Evolutionary conservation across 2,113 vertebrate genomes (phyloP), one percentile per base, ranked within the genome.

Genomic region (Canis aureus): DNA sequence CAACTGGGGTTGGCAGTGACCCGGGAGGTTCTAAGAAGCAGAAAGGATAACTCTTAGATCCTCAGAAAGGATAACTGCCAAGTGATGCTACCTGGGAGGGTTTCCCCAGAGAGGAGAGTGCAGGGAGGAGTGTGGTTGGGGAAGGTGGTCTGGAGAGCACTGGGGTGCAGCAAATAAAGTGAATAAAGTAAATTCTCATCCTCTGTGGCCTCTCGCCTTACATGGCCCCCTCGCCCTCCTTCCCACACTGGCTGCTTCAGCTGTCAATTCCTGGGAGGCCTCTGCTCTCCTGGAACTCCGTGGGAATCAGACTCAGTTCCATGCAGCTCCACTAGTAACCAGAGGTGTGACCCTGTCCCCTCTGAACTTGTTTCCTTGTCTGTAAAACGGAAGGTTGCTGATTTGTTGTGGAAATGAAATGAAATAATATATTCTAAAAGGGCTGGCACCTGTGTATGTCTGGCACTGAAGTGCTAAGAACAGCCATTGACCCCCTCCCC

Each of bases 351-450:
- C 62, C 49, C 55, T 49, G 51, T 8, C 73, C 27, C 89, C 55
- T 64, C 66, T 59, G 67, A 93, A 22, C 66, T 57, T 69, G 25
- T 32, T 43, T 78, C 51, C 71, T 66, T 66, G 38, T 38, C 66
- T 35, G 7, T 25, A 25, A 90, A 57, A 71, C 27, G 66, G 27
- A 57, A 91, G 57, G 35, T 57, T 81, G 51, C 67, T 84, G 51
- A 55, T 2, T 16, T 67, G 27, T 20, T 60, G 17, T 29, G 59
- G 81, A 74, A 53, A 60, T 27, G 35, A 57, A 91, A 93, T 23
- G 55, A 94, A 83, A 92, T 32, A 29, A 27, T 67, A 78, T 20
- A 66, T 88, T 80, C 64, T 91, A 38, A 91, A 85, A 69, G 35
- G 76, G 35, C 25, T 35, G 22, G 60, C 38, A 43, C 1, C 2